phyloP scores from a whole-genome alignment of 2,797 vertebrate genomes.

The Cyprinella venusta region DNA sequence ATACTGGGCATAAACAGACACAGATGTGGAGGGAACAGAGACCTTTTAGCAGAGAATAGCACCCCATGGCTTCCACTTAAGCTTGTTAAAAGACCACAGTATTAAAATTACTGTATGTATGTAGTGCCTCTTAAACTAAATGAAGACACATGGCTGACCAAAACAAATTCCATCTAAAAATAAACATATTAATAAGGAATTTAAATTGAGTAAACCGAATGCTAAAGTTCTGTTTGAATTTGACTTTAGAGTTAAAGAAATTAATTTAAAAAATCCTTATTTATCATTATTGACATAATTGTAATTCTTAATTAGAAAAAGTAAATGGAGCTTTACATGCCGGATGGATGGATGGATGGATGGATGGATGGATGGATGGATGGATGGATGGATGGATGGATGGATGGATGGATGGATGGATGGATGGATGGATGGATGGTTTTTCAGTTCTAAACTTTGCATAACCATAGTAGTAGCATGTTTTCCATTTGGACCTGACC shows the following conservation, averaged over 20 bases:
- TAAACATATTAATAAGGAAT: not conserved
- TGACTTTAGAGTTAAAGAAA: not conserved
- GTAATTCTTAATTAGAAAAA: too few relatives aligned
- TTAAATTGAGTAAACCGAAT: conserved; percentile 3
- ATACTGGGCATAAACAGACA: conserved; percentile 62
- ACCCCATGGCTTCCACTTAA: conserved; percentile 55
- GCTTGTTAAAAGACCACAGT: conserved; percentile 43
- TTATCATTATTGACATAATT: too few relatives aligned
- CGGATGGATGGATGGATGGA: too few relatives aligned
- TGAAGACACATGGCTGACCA: conserved; percentile 22
- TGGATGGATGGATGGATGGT: too few relatives aligned
- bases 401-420: too few relatives aligned
- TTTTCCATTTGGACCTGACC: conserved; percentile 53
- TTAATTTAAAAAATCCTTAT: too few relatives aligned
- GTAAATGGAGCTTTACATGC: not conserved
- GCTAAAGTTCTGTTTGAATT: not conserved
- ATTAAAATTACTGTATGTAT: conserved; percentile 33
- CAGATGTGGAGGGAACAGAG: conserved; percentile 60
- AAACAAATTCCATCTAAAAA: not conserved
- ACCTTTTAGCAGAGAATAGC: conserved; percentile 38
- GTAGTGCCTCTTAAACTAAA: conserved; percentile 1
- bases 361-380: too few relatives aligned
- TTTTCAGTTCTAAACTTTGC: not conserved
- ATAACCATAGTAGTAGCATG: conserved; percentile 43
- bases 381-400: too few relatives aligned